These are phyloP conservation scores for Thunnus maccoyii DNA, from an alignment of 2,113 vertebrate species.

Conservation along the genomic window DNA sequence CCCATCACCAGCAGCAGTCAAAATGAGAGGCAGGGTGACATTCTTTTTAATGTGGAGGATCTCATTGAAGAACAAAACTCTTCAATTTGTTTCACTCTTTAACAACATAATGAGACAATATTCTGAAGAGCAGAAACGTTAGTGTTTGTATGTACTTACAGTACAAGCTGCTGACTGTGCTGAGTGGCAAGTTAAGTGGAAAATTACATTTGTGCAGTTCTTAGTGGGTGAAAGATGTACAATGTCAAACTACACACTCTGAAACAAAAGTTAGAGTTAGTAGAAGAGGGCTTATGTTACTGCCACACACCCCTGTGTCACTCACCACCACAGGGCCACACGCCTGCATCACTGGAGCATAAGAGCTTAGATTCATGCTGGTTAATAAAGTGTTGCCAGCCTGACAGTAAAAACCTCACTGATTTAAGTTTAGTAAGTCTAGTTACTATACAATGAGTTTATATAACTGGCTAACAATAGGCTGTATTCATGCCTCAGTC, in stretches of 20 bases:
- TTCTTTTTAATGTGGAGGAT: neutral
- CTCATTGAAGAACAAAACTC: neutral
- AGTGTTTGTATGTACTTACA: neutral
- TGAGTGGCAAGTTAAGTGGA: neutral
- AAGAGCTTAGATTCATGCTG: neutral
- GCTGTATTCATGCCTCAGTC: neutral
- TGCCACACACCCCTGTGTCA: conserved; percentile 7
- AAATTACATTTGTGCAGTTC: conserved; percentile 4
- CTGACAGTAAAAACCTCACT: neutral
- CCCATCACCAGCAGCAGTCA: neutral
- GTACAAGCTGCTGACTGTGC: neutral
- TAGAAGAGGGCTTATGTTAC: conserved; percentile 1
- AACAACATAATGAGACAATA: neutral
- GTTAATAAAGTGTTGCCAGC: neutral
- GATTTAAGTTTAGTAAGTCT: neutral
- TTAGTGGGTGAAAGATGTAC: neutral
- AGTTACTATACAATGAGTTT: neutral
- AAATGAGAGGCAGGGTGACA: neutral
- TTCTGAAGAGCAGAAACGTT: neutral
- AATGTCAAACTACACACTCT: conserved; percentile 2
- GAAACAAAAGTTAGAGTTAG: neutral
- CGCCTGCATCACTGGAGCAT: neutral
- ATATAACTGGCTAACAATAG: neutral
- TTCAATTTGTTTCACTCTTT: neutral
- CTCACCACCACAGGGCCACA: neutral